Evolutionary conservation across 2,888 invertebrate genomes (phyloP).

Genomic region (Allolobophora icterica): DNA sequence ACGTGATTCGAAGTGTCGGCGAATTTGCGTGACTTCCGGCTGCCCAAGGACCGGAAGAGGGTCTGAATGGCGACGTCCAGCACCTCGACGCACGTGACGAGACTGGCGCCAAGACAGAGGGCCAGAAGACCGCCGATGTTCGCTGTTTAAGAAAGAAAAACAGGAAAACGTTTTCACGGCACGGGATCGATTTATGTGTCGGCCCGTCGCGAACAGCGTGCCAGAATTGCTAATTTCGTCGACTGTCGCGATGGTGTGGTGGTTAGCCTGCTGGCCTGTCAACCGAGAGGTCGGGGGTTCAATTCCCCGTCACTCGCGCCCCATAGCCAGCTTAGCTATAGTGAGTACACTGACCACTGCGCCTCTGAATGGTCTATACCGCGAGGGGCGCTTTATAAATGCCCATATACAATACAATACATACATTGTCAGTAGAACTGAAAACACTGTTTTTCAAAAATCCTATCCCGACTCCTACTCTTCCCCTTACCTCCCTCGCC

Average conservation of each 20-base stretch:
- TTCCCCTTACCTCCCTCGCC: too few relatives aligned
- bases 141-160: conserved; percentile 32
- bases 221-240: neutral
- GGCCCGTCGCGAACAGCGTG: neutral
- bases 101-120: conserved; percentile 40
- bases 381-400: too few relatives aligned
- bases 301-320: too few relatives aligned
- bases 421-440: too few relatives aligned
- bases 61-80: conserved; percentile 20
- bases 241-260: neutral
- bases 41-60: neutral
- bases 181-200: neutral
- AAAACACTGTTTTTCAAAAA: too few relatives aligned
- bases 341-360: too few relatives aligned
- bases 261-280: too few relatives aligned
- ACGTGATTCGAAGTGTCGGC: conserved; percentile 28
- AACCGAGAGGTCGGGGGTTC: too few relatives aligned
- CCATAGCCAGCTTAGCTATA: too few relatives aligned
- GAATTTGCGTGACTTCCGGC: conserved; percentile 23
- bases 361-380: too few relatives aligned
- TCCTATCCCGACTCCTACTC: too few relatives aligned
- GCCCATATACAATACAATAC: too few relatives aligned
- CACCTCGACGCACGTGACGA: conserved; percentile 40
- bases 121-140: conserved; percentile 41
- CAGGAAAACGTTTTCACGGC: neutral